Percentiles rank a stretch among this genome's conserved stretches.
Evolutionary conservation across 1,140 invertebrate species (phyloP).

Genomic region (Drosophila rhopaloa): DNA sequence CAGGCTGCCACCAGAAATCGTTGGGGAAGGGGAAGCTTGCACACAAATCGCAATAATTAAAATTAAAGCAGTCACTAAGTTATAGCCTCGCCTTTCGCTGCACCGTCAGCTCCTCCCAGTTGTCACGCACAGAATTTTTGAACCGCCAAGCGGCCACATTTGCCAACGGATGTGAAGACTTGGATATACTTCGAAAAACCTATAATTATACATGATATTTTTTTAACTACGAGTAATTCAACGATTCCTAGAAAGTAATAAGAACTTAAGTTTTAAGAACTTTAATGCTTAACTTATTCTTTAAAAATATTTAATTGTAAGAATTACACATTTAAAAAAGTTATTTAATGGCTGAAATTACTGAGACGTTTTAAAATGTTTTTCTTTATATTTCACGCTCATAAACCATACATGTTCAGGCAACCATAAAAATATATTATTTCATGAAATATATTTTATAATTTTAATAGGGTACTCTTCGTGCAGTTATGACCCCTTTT

Average conservation of each 20-base stretch:
- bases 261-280: too few relatives aligned
- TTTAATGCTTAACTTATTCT: too few relatives aligned
- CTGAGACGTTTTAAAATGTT: too few relatives aligned
- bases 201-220: too few relatives aligned
- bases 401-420: too few relatives aligned
- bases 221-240: too few relatives aligned
- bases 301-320: too few relatives aligned
- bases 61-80: constrained; percentile 77
- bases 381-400: too few relatives aligned
- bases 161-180: not conserved
- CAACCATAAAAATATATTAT: too few relatives aligned
- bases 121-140: constrained; percentile 29
- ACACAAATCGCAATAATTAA: constrained; percentile 68
- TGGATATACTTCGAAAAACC: not conserved
- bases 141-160: not conserved
- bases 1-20: constrained; percentile 33
- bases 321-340: too few relatives aligned
- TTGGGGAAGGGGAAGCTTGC: not conserved
- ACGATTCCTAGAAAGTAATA: too few relatives aligned
- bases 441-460: not conserved
- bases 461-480: not conserved
- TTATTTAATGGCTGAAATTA: too few relatives aligned
- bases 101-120: constrained; percentile 12
- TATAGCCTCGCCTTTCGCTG: constrained; percentile 41
- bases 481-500: not conserved